Conservation (phyloP, 2,888 invertebrate species). For the Melolontha melolontha region DNA sequence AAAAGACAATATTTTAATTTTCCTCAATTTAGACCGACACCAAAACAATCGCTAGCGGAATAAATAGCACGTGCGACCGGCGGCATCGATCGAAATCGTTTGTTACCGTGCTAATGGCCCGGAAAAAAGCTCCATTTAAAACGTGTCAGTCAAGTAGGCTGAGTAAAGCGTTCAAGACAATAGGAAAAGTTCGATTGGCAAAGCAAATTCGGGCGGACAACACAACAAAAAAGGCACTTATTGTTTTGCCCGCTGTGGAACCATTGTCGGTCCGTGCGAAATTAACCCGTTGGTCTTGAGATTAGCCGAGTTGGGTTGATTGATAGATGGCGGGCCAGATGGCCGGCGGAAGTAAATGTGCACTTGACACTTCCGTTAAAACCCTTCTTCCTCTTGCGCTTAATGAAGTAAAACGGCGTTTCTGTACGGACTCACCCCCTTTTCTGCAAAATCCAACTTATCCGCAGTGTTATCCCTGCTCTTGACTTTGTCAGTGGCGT, state of each 20-base stretch:
- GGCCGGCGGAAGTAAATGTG: conserved; percentile 60
- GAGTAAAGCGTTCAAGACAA: conserved; percentile 15
- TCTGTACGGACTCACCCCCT: conserved; percentile 23
- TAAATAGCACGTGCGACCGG: conserved; percentile 4
- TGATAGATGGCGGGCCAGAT: conserved; percentile 55
- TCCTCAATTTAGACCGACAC: neutral
- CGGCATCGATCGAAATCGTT: conserved; percentile 8
- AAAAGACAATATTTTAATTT: neutral
- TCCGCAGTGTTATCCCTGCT: neutral
- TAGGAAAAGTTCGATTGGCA: conserved; percentile 31
- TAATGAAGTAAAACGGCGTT: conserved; percentile 33
- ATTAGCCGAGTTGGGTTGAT: conserved; percentile 52
- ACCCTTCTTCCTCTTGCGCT: conserved; percentile 38
- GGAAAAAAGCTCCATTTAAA: conserved; percentile 31
- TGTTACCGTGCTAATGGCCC: conserved; percentile 16
- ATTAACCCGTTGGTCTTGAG: conserved; percentile 43
- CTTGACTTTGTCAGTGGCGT: neutral
- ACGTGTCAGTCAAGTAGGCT: conserved; percentile 29
- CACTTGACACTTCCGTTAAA: conserved; percentile 63
- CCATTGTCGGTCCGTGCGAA: conserved; percentile 42
- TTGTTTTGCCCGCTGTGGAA: conserved; percentile 23
- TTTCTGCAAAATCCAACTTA: conserved; percentile 26
- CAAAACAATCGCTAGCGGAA: conserved; percentile 6
- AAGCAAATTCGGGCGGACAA: conserved; percentile 29
- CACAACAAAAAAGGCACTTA: conserved; percentile 29